A percentile compares a stretch with the other conserved stretches of the same genome.
Conservation (phyloP, 2,797 vertebrate species). For the Knipowitschia caucasica region DNA sequence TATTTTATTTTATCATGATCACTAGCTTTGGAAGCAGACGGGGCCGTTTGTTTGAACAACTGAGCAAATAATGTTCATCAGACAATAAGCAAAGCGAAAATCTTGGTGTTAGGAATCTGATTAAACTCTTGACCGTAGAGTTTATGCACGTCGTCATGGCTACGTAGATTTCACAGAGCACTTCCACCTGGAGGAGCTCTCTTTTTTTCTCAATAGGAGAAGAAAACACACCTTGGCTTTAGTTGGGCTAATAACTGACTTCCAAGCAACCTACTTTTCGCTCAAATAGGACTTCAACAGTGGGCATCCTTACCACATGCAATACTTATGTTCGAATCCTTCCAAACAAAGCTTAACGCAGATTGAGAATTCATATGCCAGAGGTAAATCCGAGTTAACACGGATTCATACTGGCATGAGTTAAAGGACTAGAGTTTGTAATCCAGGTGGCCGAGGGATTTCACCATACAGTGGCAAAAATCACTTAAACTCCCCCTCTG, state of each 20-base stretch:
- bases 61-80: constrained; percentile 66
- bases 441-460: constrained; percentile 84
- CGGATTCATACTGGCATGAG: constrained; percentile 84
- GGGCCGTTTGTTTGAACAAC: constrained; percentile 69
- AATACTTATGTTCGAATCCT: constrained; percentile 78
- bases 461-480: constrained; percentile 81
- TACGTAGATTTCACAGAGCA: constrained; percentile 47
- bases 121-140: constrained; percentile 61
- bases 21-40: constrained; percentile 56
- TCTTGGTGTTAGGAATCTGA: constrained; percentile 56
- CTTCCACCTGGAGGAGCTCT: constrained; percentile 51
- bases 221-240: constrained; percentile 32
- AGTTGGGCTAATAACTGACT: constrained; percentile 40
- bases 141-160: constrained; percentile 56
- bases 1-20: constrained; percentile 71
- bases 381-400: constrained; percentile 85
- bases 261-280: constrained; percentile 35
- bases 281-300: constrained; percentile 65
- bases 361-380: constrained; percentile 82
- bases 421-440: constrained; percentile 86
- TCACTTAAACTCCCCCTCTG: constrained; percentile 79
- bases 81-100: constrained; percentile 54
- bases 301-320: constrained; percentile 64
- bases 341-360: constrained; percentile 83
- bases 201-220: constrained; percentile 27